These are phyloP conservation scores for Quadroppia sp. DNA, from an alignment of 2,888 invertebrate genomes.

Conservation along the genomic window DNA sequence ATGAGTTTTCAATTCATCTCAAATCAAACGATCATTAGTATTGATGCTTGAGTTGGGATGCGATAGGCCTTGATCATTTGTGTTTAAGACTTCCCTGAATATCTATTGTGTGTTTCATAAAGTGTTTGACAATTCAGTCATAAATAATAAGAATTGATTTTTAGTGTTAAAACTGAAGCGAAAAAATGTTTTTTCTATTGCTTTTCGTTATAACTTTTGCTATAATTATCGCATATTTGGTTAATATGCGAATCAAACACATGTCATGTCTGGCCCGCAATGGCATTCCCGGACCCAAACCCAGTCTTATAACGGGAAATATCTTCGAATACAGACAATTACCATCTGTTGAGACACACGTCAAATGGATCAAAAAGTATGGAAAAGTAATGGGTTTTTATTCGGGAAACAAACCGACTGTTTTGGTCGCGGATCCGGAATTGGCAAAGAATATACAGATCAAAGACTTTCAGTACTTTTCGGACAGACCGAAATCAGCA, in stretches of 20 bases:
- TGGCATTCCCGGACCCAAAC: slow-evolving; percentile 44
- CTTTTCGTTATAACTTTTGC: neutral
- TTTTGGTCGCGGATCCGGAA: slow-evolving; percentile 43
- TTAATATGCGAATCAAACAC: neutral
- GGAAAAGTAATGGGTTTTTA: slow-evolving; percentile 45
- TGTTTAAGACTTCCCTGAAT: too few relatives aligned
- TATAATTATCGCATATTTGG: neutral
- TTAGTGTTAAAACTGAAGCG: too few relatives aligned
- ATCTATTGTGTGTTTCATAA: too few relatives aligned
- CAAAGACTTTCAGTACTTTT: slow-evolving; percentile 45
- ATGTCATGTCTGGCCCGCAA: slow-evolving; percentile 7
- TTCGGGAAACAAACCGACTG: slow-evolving; percentile 41
- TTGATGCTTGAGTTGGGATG: too few relatives aligned
- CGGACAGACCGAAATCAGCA: slow-evolving; percentile 36
- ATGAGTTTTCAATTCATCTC: too few relatives aligned
- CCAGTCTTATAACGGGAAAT: slow-evolving; percentile 44
- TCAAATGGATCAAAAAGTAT: slow-evolving; percentile 44
- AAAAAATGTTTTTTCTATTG: neutral
- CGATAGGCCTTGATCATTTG: too few relatives aligned
- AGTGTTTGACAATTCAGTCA: too few relatives aligned
- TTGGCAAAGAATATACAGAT: slow-evolving; percentile 45
- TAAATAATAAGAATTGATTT: neutral
- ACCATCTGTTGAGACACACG: slow-evolving; percentile 19
- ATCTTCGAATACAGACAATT: slow-evolving; percentile 22
- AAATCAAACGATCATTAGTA: too few relatives aligned